A percentile compares a stretch with the other conserved stretches of the same genome.
phyloP scores from a whole-genome alignment of 2,797 vertebrate species.

The Manis javanica region DNA sequence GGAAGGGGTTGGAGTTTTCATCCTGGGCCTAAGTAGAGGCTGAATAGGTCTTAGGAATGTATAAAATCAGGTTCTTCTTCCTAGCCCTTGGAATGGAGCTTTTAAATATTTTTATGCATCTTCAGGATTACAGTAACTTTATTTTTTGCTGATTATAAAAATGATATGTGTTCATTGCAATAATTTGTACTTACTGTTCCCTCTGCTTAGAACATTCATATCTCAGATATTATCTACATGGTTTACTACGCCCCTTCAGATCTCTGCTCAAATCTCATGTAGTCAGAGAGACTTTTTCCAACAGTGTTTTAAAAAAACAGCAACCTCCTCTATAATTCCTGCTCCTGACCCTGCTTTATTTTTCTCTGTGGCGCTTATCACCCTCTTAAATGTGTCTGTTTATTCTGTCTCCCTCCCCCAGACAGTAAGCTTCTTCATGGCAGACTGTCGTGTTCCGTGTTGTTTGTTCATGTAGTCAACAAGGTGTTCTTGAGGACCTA shows the following conservation, averaged over 20 bases:
- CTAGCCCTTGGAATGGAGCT: background rate
- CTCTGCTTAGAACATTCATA: slow-evolving; percentile 62
- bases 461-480: background rate
- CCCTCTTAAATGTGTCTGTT: accelerated
- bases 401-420: background rate
- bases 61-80: background rate
- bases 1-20: background rate
- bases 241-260: background rate
- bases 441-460: background rate
- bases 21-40: background rate
- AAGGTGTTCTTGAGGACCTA: background rate
- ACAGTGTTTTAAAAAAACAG: background rate
- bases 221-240: slow-evolving; percentile 36
- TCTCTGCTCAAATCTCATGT: background rate
- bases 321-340: background rate
- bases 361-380: accelerated
- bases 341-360: background rate
- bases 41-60: background rate
- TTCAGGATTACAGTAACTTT: slow-evolving; percentile 36
- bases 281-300: background rate
- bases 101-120: slow-evolving; percentile 46
- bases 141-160: slow-evolving; percentile 45
- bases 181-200: slow-evolving; percentile 59
- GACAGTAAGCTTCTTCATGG: background rate
- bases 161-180: slow-evolving; percentile 15